Evolutionary conservation across 2,113 vertebrate species (phyloP).

Genomic region (Callaeas wilsoni): DNA sequence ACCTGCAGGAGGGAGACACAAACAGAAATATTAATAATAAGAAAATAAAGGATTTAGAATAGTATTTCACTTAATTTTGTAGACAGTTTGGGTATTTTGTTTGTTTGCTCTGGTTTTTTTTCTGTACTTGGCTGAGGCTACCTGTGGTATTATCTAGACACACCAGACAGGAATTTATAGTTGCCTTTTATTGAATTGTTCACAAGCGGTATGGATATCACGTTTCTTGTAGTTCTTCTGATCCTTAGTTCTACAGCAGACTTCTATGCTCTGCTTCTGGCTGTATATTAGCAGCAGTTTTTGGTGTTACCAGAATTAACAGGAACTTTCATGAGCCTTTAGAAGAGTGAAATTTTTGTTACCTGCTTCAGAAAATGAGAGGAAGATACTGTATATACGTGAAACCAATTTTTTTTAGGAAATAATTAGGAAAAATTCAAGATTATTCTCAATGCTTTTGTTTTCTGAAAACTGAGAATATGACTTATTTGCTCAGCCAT

Average conservation of each 20-base stretch:
- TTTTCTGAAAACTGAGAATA: neutral
- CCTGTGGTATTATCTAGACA: neutral
- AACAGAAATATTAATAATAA: constrained; percentile 24
- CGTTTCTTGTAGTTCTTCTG: neutral
- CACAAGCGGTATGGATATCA: neutral
- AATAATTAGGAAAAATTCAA: neutral
- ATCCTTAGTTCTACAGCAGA: neutral
- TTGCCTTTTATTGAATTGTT: neutral
- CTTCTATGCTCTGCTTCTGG: neutral
- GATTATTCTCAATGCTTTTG: neutral
- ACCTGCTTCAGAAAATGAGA: neutral
- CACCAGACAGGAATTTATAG: neutral
- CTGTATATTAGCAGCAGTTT: neutral
- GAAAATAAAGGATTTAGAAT: constrained; percentile 22
- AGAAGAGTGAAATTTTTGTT: neutral
- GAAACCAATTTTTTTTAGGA: neutral
- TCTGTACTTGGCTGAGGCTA: neutral
- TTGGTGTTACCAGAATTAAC: neutral
- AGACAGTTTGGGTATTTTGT: neutral
- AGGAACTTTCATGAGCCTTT: neutral
- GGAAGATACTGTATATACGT: neutral
- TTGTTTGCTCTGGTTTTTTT: neutral
- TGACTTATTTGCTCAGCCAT: neutral
- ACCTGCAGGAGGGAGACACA: constrained; percentile 50
- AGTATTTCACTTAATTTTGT: constrained; percentile 27